phyloP scores from a whole-genome alignment of 2,888 invertebrate species.

The Reticulitermes lucifugus region DNA sequence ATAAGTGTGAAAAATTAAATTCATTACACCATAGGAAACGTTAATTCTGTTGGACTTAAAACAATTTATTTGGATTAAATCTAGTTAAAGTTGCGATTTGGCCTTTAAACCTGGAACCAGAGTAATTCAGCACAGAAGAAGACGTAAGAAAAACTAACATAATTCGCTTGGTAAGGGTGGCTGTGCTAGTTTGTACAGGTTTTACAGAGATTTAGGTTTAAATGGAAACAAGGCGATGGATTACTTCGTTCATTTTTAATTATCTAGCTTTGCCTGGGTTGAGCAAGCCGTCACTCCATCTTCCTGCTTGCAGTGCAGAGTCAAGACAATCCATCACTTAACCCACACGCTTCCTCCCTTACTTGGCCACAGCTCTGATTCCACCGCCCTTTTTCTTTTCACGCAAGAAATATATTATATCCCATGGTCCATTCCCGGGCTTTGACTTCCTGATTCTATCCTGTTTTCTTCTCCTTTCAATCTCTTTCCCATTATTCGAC shows the following conservation, averaged over 20 bases:
- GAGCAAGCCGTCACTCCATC: not conserved
- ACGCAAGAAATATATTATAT: conserved; percentile 18
- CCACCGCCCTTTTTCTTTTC: not conserved
- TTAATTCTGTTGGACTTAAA: too few relatives aligned
- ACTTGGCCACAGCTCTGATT: conserved; percentile 4
- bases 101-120: not conserved
- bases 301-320: not conserved
- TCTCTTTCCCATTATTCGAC: not conserved
- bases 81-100: not conserved
- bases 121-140: not conserved
- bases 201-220: conserved; percentile 16
- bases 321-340: conserved; percentile 37
- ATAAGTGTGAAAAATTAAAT: too few relatives aligned
- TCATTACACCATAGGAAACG: too few relatives aligned
- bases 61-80: too few relatives aligned
- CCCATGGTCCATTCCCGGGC: not conserved
- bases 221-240: conserved; percentile 5
- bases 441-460: conserved; percentile 20
- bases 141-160: not conserved
- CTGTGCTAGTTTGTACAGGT: not conserved
- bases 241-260: conserved; percentile 33
- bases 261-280: conserved; percentile 21
- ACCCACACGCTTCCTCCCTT: not conserved
- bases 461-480: not conserved
- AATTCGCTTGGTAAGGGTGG: not conserved